Evolutionary conservation across 92 coral and sea anemone species (phyloP).

Genomic region (Zoanthus sociatus): DNA sequence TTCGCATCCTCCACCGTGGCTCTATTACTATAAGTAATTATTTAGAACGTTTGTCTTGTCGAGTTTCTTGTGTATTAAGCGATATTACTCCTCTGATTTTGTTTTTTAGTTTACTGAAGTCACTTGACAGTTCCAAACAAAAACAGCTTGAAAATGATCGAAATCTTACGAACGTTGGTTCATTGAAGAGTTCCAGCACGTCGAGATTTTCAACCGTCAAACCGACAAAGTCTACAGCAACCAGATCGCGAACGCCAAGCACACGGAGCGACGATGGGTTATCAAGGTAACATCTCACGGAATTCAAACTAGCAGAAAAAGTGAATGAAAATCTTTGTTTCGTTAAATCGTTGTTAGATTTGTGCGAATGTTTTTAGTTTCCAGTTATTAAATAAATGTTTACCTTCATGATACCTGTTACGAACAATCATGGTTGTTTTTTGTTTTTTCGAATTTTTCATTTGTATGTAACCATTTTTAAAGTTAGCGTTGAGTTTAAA

Average conservation of each 20-base stretch:
- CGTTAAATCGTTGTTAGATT: background rate
- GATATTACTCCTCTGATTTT: background rate
- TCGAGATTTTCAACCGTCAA: constrained; percentile 62
- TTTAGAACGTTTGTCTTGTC: constrained; percentile 8
- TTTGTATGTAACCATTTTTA: no score
- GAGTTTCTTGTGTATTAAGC: constrained; percentile 4
- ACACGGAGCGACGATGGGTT: constrained; percentile 84
- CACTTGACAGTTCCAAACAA: constrained; percentile 92
- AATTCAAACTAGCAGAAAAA: background rate
- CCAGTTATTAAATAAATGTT: background rate
- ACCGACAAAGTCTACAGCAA: constrained; percentile 44
- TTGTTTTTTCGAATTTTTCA: background rate
- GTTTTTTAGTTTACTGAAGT: constrained; percentile 68
- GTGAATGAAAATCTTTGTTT: no score
- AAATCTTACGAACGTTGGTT: constrained; percentile 64
- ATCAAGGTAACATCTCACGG: constrained; percentile 38
- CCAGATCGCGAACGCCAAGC: constrained; percentile 72
- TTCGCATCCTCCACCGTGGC: constrained; percentile 62
- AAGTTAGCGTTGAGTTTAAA: background rate
- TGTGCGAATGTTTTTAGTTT: background rate
- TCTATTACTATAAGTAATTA: constrained; percentile 72
- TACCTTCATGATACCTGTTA: no score
- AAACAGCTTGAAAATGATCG: constrained; percentile 96
- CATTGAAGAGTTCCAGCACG: constrained; percentile 59
- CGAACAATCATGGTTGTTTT: background rate